Evolutionary conservation across 2,797 vertebrate species (phyloP), one percentile per base, ranked within the genome.

Genomic region (Dicrostonyx torquatus): DNA sequence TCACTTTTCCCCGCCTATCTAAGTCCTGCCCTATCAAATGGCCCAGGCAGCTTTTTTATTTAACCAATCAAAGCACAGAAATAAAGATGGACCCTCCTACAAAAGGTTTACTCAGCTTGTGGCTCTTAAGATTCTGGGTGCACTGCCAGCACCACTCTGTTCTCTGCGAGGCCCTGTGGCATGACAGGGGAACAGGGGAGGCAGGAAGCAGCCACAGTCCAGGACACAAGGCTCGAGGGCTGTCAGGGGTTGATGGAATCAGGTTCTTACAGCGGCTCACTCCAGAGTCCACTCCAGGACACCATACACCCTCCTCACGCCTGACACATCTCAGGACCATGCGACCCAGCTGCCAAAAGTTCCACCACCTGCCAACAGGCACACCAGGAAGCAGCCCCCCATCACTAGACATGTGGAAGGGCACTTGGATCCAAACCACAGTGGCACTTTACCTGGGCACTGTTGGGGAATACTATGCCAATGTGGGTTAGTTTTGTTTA

Each of bases 121-220:
- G 29, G 40, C 60, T 83, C 60, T 34, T 62, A 34, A 83, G 80
- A 45, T 45, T 45, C 15, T 31, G 29, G 58, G 40, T 10, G 8
- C 26, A 29, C 26, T 5, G 1, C 78, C 55, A 60, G 55, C 78
- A 7, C 18, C 3, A 13, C 34, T 60, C n/a, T 29, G 7, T 26
- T 53, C 34, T 14, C 34, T 14, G n/a, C 3, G 40, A 83, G 53
- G 17, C 2, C 58, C 80, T 31, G 22, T 31, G 58, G 26, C 29
- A 2, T 17, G 40, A 43, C 14, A 11, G 34, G 55, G 7, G n/a
- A n/a, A 37, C 4, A 6, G n/a, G 34, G 2, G 14, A 10, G 2
- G 50, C 31, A 82, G 34, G 12, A 3, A 83, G 58, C 15, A 18
- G 80, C 58, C 80, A 64, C 8, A 13, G 58, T 34, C 45, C 60